Evolutionary conservation across 2,797 vertebrate genomes (phyloP), one percentile per base, ranked within the genome.

Genomic region (Sebastes steindachneri): DNA sequence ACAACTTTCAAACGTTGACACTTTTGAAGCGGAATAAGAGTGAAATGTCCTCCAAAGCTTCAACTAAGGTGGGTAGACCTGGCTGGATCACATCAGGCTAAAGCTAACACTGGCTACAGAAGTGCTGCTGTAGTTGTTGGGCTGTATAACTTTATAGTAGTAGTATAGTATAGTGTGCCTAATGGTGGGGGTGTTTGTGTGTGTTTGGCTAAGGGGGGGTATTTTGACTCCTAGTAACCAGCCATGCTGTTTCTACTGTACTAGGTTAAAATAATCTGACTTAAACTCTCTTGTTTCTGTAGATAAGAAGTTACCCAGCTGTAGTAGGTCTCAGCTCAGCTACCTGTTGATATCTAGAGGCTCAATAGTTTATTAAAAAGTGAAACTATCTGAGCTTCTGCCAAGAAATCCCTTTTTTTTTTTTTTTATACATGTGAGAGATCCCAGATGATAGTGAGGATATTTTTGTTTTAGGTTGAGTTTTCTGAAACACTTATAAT

Each of bases 1-100:
- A n/a, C 68, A 84, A 90, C 86, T 90, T 93, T 87, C 72, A 89
- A 85, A 41, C 14, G 83, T 89, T 83, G 88, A 67, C 75, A 86
- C 86, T 87, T 83, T 82, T 75, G 68, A 70, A 86, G 82, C 72
- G 86, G 89, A 91, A 83, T 90, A 94, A 93, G 90, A 75, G 84
- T 45, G 97, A 97, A 95, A 98, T 98, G 97, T 97, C 97, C 90
- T 96, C 97, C 95, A 97, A 97, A 91, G 92, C 96, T 84, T 89
- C 95, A 62, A 96, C 93, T 88, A 98, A 97, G 97, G 97, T 98
- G 96, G 95, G 97, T 92, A 60, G 86, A 87, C 78, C 74, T 89
- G 89, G 7, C 37, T 63, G 77, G 82, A 37, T 37, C 35, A 37
- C 35, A 37, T 14, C 35, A 14, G 12, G 35, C 35, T 37, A 37